Evolutionary conservation across 2,888 invertebrate species (phyloP).

Genomic region (Aradus depressus): DNA sequence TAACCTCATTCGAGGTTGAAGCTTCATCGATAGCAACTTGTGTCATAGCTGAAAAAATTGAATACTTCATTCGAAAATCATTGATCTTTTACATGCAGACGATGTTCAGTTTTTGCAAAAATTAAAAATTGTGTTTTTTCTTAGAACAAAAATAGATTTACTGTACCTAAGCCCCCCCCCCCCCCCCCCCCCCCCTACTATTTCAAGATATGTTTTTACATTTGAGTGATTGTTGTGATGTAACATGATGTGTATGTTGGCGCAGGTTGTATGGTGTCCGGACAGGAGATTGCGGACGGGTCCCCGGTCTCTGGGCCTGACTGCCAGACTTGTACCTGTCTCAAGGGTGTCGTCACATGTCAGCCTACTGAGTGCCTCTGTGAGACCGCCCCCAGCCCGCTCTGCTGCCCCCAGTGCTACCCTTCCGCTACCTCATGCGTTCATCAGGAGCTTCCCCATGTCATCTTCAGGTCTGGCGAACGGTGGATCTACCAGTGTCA

Average conservation of each 20-base stretch:
- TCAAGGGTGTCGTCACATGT: conserved; percentile 54
- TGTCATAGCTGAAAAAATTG: no score
- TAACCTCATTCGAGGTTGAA: no score
- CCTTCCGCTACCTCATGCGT: conserved; percentile 53
- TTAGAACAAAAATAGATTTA: no score
- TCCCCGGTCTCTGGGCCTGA: conserved; percentile 40
- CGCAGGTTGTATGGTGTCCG: conserved; percentile 64
- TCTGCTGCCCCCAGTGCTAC: conserved; percentile 74
- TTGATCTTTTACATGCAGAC: no score
- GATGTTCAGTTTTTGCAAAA: no score
- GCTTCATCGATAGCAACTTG: no score
- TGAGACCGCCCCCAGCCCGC: conserved; percentile 37
- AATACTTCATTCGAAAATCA: no score
- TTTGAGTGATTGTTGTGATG: no score
- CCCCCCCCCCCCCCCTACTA: background rate
- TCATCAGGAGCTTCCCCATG: conserved; percentile 67
- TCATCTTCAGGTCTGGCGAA: conserved; percentile 67
- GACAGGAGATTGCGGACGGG: conserved; percentile 49
- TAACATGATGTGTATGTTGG: no score
- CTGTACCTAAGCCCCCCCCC: no score
- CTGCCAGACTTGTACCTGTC: conserved; percentile 45
- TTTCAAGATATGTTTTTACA: background rate
- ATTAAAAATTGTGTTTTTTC: no score
- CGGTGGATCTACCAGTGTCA: conserved; percentile 86
- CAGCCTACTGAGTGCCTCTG: conserved; percentile 60